Percentiles rank a stretch among this genome's conserved stretches.
phyloP scores from a whole-genome alignment of 2,797 vertebrate genomes.

The Delichon dasypus region DNA sequence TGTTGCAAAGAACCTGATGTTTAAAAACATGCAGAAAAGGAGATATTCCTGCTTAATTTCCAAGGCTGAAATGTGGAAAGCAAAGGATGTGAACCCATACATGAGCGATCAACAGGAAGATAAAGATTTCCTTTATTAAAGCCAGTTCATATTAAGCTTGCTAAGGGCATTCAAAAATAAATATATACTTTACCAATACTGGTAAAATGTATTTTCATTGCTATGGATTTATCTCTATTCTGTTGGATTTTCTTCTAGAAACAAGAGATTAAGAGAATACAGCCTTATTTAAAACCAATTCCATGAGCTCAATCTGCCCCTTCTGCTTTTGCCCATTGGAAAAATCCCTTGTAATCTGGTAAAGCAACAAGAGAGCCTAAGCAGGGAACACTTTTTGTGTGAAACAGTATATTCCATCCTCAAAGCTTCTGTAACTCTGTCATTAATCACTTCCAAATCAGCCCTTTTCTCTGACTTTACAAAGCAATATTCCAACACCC shows the following conservation, averaged over 20 bases:
- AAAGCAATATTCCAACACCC: not conserved
- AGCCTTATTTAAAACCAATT: slow-evolving; percentile 12
- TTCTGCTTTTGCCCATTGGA: not conserved
- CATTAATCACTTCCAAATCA: not conserved
- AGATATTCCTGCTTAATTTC: not conserved
- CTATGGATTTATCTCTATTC: not conserved
- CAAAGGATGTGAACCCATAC: not conserved
- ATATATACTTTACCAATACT: not conserved
- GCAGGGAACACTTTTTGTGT: not conserved
- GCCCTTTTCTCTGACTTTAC: not conserved
- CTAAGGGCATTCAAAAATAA: not conserved
- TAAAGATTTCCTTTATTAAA: not conserved
- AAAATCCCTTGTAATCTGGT: slow-evolving; percentile 11
- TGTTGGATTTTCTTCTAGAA: slow-evolving; percentile 18
- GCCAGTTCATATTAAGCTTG: not conserved
- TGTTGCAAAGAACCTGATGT: not conserved
- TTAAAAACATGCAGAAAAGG: not conserved
- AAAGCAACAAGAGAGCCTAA: not conserved
- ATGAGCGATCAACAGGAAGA: not conserved
- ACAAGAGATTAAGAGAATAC: slow-evolving; percentile 24
- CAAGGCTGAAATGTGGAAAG: not conserved
- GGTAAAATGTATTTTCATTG: not conserved
- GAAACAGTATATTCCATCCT: not conserved
- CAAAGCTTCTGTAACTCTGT: not conserved
- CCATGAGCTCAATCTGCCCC: not conserved